phyloP scores from a whole-genome alignment of 2,113 vertebrate species.

The Oplegnathus fasciatus region DNA sequence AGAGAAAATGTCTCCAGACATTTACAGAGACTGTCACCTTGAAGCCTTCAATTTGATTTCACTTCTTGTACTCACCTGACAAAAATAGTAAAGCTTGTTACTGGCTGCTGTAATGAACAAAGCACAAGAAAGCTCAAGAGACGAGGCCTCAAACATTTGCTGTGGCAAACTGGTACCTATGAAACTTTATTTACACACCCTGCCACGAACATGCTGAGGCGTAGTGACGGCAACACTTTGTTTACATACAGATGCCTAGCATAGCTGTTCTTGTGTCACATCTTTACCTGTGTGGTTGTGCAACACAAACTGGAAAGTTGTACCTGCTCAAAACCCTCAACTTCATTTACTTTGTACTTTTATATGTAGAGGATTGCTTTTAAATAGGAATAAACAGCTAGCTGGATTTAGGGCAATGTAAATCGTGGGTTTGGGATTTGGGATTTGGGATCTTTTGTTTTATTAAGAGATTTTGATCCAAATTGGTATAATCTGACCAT shows the following conservation, averaged over 20 bases:
- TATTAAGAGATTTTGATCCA: not conserved
- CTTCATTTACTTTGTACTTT: not conserved
- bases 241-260: slow-evolving; percentile 14
- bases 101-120: not conserved
- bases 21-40: not conserved
- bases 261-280: not conserved
- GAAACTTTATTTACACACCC: slow-evolving; percentile 30
- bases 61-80: not conserved
- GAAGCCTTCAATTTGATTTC: not conserved
- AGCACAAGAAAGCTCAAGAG: not conserved
- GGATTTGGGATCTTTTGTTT: not conserved
- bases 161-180: not conserved
- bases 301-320: slow-evolving; percentile 5
- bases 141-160: not conserved
- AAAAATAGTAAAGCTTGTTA: not conserved
- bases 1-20: slow-evolving; percentile 26
- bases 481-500: not conserved
- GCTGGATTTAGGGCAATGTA: not conserved
- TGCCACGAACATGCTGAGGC: not conserved
- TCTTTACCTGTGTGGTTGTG: slow-evolving; percentile 8
- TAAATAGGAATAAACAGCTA: not conserved
- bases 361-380: not conserved
- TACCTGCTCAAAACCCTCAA: not conserved
- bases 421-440: not conserved
- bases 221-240: not conserved